These are phyloP conservation scores for Taenaris catops DNA, from an alignment of 2,888 invertebrate species.

Conservation along the genomic window DNA sequence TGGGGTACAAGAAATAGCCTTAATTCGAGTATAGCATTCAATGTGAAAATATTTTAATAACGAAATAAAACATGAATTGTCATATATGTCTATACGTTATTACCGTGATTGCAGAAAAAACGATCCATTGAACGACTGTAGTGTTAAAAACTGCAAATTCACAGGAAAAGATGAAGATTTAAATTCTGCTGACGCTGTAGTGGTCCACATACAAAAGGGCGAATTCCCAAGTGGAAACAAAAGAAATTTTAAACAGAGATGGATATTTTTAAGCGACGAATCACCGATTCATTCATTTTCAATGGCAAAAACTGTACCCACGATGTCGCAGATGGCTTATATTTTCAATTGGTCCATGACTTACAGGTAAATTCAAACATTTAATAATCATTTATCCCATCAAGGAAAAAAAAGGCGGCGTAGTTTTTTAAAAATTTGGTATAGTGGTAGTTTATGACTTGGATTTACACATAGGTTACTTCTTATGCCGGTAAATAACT, in stretches of 20 bases:
- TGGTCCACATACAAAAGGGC: conserved; percentile 71
- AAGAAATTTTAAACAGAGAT: conserved; percentile 74
- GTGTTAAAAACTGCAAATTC: conserved; percentile 81
- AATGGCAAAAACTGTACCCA: conserved; percentile 39
- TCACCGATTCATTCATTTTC: conserved; percentile 81
- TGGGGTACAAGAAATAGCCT: too few species aligned
- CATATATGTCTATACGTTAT: too few species aligned
- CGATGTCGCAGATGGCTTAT: conserved; percentile 65
- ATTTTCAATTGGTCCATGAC: conserved; percentile 88
- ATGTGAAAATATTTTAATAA: too few species aligned
- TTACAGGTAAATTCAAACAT: conserved; percentile 76
- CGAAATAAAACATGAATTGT: too few species aligned
- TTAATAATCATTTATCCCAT: too few species aligned
- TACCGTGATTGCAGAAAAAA: neutral
- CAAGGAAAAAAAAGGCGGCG: too few species aligned
- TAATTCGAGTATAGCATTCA: too few species aligned
- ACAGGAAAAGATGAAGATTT: conserved; percentile 72
- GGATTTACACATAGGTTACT: too few species aligned
- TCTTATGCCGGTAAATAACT: too few species aligned
- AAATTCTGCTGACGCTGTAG: conserved; percentile 81
- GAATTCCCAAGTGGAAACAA: conserved; percentile 31
- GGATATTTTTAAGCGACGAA: conserved; percentile 86
- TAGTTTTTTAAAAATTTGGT: too few species aligned
- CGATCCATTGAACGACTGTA: conserved; percentile 79
- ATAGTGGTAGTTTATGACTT: too few species aligned